Evolutionary conservation across 2,888 invertebrate species (phyloP).

Genomic region (Acanthacorydalis orientalis): DNA sequence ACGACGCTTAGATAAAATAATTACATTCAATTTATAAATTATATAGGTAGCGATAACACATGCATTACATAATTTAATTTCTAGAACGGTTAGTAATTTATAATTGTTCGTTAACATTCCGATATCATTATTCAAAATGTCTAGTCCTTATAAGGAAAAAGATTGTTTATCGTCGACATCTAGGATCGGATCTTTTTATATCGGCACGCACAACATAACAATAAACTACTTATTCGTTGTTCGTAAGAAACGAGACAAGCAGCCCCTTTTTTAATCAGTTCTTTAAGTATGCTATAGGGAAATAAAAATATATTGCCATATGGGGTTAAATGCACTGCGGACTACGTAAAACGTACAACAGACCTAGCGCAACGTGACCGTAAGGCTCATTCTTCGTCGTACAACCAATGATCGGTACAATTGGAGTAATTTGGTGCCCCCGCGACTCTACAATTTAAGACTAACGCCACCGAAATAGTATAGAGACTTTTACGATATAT

Average conservation of each 20-base stretch:
- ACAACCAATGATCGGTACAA: slow-evolving; percentile 24
- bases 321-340: slow-evolving; percentile 11
- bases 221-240: background rate
- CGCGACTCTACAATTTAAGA: slow-evolving; percentile 19
- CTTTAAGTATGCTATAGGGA: slow-evolving; percentile 29
- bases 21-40: too few relatives aligned
- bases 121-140: too few relatives aligned
- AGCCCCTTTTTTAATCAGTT: slow-evolving; percentile 24
- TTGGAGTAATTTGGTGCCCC: slow-evolving; percentile 21
- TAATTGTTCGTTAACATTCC: too few relatives aligned
- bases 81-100: too few relatives aligned
- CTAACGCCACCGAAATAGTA: slow-evolving; percentile 6
- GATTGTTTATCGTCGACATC: too few relatives aligned
- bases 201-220: background rate
- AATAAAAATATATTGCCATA: slow-evolving; percentile 28
- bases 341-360: background rate
- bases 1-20: too few relatives aligned
- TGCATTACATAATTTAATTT: too few relatives aligned
- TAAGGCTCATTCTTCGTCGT: background rate
- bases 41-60: too few relatives aligned
- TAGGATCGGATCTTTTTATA: background rate
- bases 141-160: too few relatives aligned
- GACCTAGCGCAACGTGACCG: too few relatives aligned
- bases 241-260: background rate
- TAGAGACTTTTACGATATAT: background rate